Evolutionary conservation across 2,888 invertebrate species (phyloP).

Genomic region (Chymomyza amoena): DNA sequence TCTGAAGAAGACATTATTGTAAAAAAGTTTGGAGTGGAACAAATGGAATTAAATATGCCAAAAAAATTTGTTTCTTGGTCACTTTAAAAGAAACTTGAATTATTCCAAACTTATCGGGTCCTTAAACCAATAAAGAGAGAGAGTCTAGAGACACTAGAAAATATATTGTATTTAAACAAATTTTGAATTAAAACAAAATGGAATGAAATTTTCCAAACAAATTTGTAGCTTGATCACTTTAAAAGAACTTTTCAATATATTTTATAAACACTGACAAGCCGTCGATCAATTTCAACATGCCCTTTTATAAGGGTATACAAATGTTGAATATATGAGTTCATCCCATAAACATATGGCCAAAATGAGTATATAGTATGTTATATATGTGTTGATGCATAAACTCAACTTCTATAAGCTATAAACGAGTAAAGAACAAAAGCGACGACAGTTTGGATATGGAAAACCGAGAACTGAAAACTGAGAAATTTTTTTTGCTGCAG

Average conservation of each 20-base stretch:
- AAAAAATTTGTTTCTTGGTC: too few relatives aligned
- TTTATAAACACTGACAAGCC: neutral
- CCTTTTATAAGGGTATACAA: neutral
- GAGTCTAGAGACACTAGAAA: too few relatives aligned
- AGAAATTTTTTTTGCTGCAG: conserved; percentile 23
- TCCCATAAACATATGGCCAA: conserved; percentile 35
- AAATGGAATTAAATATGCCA: too few relatives aligned
- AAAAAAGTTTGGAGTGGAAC: too few relatives aligned
- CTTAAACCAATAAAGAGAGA: too few relatives aligned
- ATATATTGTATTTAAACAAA: too few relatives aligned
- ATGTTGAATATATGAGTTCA: neutral
- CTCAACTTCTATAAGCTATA: conserved; percentile 42
- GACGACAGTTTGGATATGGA: neutral
- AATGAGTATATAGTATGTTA: neutral
- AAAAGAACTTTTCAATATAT: neutral
- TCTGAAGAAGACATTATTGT: too few relatives aligned
- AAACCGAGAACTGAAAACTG: neutral
- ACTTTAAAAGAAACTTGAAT: too few relatives aligned
- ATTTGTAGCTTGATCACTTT: too few relatives aligned
- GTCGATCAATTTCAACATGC: neutral
- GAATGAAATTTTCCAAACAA: too few relatives aligned
- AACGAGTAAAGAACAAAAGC: conserved; percentile 11
- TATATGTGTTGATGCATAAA: conserved; percentile 36
- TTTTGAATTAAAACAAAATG: too few relatives aligned
- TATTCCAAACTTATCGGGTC: too few relatives aligned